Percentiles rank a stretch among this genome's conserved stretches.
Evolutionary conservation across 30 jellyfish, hydroid and myxozoan genomes (phyloP).

Genomic region (Turritopsis dohrnii): DNA sequence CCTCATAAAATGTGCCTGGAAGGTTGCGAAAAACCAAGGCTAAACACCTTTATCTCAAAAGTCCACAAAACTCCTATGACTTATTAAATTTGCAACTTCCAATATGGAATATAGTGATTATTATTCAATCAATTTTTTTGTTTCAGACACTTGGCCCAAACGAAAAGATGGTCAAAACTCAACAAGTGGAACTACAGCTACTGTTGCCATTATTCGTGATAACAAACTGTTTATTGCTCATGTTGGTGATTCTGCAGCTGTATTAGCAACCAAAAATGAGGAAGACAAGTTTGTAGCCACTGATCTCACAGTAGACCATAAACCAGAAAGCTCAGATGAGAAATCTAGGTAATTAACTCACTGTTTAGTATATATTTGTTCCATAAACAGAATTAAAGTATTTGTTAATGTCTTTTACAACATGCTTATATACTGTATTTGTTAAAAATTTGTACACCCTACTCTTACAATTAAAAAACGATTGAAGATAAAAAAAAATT

Average conservation of each 20-base stretch:
- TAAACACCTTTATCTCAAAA: too few relatives aligned
- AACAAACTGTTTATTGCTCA: conserved; percentile 69
- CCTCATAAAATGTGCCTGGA: too few relatives aligned
- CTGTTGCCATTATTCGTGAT: conserved; percentile 67
- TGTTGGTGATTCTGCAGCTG: conserved; percentile 92
- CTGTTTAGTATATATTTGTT: not conserved
- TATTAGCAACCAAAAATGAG: conserved; percentile 38
- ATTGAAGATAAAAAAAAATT: too few relatives aligned
- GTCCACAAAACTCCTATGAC: too few relatives aligned
- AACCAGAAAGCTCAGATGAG: conserved; percentile 75
- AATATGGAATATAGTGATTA: not conserved
- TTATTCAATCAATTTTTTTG: not conserved
- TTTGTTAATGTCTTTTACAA: too few relatives aligned
- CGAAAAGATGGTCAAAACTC: conserved; percentile 62
- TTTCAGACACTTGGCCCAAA: conserved; percentile 78
- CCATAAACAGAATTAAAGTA: too few relatives aligned
- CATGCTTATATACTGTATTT: too few relatives aligned
- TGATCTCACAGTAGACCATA: conserved; percentile 65
- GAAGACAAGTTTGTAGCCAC: conserved; percentile 9
- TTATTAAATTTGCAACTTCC: not conserved
- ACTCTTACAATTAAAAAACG: too few relatives aligned
- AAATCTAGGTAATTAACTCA: conserved; percentile 40
- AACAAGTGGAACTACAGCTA: conserved; percentile 94
- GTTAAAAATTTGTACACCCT: too few relatives aligned
- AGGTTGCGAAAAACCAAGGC: too few relatives aligned